Base-by-base conservation (phyloP, 2,113 vertebrate genomes). In the Hoplias malabaricus region DNA sequence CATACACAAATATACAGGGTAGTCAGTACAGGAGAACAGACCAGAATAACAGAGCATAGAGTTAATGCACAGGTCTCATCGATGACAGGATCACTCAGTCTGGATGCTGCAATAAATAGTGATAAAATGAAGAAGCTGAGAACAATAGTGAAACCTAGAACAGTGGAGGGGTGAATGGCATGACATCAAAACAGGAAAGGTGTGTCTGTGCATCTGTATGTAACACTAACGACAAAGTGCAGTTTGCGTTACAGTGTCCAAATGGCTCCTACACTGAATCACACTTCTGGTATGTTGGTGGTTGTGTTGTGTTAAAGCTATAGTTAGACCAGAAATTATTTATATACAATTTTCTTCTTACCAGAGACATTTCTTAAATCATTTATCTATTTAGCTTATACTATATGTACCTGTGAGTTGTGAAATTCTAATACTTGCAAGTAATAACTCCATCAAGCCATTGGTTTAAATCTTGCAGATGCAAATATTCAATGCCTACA, bases 131-230 rank as follows among this genome's bases (percentile, higher is more conserved):
- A 79, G 73, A 83, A 69, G 63, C 59, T 71, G 50, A 80, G 31
- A 80, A 73, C 73, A 76, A 83, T 83, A 53, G 34, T 3, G 66
- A 77, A 83, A 67, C 54, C 29, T 53, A 80, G 77, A 76, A 72
- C 72, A 68, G 75, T 42, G 69, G 68, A 65, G 3, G 40, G 50
- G 69, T 76, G 72, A 79, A 48, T 67, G 19, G 46, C 16, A 46
- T 62, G 54, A 57, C 50, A 79, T 25, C 67, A 62, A 79, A 83
- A 83, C 81, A 83, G 81, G 81, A 82, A 78, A 75, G 82, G 78
- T 81, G 76, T 75, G 69, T 56, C 53, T 57, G 27, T 75, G 9
- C 3, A 67, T 13, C 16, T n/a, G 1, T 6, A 19, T 5, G 46
- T 19, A 23, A 53, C 5, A 4, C 5, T 43, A 13, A n/a, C 13